Evolutionary conservation across 2,797 vertebrate genomes (phyloP).

Genomic region (Coluber constrictor): DNA sequence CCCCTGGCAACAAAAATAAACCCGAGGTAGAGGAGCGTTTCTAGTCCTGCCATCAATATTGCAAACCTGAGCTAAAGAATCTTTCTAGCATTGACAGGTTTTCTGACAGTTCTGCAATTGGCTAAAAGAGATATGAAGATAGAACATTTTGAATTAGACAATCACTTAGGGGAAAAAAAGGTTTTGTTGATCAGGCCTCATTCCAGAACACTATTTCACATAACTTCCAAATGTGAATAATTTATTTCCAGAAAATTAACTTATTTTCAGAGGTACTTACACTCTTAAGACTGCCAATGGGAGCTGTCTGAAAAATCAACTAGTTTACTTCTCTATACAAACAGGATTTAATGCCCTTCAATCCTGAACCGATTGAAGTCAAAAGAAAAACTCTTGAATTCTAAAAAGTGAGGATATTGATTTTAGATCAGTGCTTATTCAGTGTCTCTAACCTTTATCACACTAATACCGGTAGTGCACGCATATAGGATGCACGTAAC

Average conservation of each 20-base stretch:
- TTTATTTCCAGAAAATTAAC: constrained; percentile 4
- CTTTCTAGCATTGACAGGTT: background rate
- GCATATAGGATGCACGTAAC: background rate
- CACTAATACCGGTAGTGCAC: background rate
- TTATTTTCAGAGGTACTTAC: background rate
- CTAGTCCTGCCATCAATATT: background rate
- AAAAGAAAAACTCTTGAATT: background rate
- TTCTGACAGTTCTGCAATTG: background rate
- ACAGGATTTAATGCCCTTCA: background rate
- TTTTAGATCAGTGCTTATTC: background rate
- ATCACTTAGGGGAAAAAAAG: background rate
- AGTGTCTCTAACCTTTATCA: background rate
- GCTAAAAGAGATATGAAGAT: background rate
- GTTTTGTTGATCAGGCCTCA: background rate
- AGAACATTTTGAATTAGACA: background rate
- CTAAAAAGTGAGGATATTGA: background rate
- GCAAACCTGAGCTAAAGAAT: constrained; percentile 22
- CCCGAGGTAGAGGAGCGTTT: constrained; percentile 4
- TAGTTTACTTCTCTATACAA: background rate
- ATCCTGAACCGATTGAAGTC: background rate
- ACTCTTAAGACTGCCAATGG: background rate
- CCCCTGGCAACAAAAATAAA: constrained; percentile 2
- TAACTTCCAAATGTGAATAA: background rate
- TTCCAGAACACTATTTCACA: constrained; percentile 10
- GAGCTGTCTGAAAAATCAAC: background rate